Base-by-base conservation (phyloP, 2,888 invertebrate species). In the Mythimna albipuncta region DNA sequence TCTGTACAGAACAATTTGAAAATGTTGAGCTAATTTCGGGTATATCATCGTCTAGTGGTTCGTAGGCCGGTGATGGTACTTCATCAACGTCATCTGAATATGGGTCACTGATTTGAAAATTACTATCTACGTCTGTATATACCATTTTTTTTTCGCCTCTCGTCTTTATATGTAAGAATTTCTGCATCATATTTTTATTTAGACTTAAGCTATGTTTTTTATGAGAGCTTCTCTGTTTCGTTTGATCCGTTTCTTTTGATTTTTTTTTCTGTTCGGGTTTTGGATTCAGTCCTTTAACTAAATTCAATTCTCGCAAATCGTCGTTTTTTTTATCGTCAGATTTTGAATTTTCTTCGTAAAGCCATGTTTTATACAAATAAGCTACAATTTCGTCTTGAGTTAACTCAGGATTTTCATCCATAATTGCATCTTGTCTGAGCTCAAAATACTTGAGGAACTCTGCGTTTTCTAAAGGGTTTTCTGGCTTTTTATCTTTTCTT, bases 301-400 rank as follows among this genome's bases (percentile, higher is more conserved):
- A 81, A 80, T 88, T 91, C 32, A 87, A 85, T 59, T 91, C 88
- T 73, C 88, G 87, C 9, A 89, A 79, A 63, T 90, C 90, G 32
- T 92, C 89, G 21, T 79, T 83, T 69, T 91, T 93, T 66, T 89
- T 90, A 7, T 88, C 88, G 44, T 93, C 93, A 32, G 91, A 87
- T 79, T 93, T 96, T 69, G 90, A 89, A 68, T 89, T 93, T 64
- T 95, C 93, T 81, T 94, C 92, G 47, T 95, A 95, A 41, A 92
- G 82, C 97, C 97, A 97, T 7, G 94, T 94, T 84, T 96, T 96
- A 58, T 93, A 93, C 58, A 97, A 90, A 87, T 97, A 97, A 11
- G 87, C 87, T 52, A 92, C 90, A 10, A 96, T 92, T 83, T 96
- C 96, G 0, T 93, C 90, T 58, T 93, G 91, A 0, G 92, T 91